These are phyloP conservation scores for Agrotis exclamationis DNA, from an alignment of 2,888 invertebrate genomes.

Conservation along the genomic window DNA sequence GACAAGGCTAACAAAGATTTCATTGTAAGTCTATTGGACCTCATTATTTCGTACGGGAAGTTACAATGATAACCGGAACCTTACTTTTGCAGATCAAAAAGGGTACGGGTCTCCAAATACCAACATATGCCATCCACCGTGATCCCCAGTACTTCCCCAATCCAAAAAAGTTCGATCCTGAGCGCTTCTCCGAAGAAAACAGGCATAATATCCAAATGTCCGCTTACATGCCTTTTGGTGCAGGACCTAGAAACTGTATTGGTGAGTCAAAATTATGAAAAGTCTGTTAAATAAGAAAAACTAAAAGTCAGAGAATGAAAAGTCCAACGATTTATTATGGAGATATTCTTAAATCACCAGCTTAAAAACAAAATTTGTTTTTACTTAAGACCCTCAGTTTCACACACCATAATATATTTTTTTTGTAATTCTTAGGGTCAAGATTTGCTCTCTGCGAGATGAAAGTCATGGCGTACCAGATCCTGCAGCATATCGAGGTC, in stretches of 20 bases:
- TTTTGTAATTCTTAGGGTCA: constrained; percentile 63
- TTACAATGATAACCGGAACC: too few relatives aligned
- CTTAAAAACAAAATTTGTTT: neutral
- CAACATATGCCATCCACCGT: constrained; percentile 44
- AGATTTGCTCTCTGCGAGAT: constrained; percentile 76
- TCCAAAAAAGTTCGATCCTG: constrained; percentile 89
- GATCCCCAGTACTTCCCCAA: constrained; percentile 80
- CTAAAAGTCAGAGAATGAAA: too few relatives aligned
- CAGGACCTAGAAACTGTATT: constrained; percentile 91
- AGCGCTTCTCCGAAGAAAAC: constrained; percentile 90
- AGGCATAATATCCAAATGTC: constrained; percentile 74
- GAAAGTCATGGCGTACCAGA: constrained; percentile 53
- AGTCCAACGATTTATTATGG: too few relatives aligned
- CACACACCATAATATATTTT: neutral
- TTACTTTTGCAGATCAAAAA: constrained; percentile 31
- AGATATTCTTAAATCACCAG: neutral
- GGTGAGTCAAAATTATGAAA: constrained; percentile 73
- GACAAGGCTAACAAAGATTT: constrained; percentile 72
- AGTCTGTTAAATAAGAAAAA: too few relatives aligned
- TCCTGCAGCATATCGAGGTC: constrained; percentile 74
- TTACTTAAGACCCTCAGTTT: too few relatives aligned
- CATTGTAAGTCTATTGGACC: constrained; percentile 70
- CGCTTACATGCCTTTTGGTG: constrained; percentile 87
- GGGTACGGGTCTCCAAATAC: constrained; percentile 47
- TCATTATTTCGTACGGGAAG: too few relatives aligned